Conservation (phyloP, 1,140 invertebrate species). For the Tetramorium simillimum region DNA sequence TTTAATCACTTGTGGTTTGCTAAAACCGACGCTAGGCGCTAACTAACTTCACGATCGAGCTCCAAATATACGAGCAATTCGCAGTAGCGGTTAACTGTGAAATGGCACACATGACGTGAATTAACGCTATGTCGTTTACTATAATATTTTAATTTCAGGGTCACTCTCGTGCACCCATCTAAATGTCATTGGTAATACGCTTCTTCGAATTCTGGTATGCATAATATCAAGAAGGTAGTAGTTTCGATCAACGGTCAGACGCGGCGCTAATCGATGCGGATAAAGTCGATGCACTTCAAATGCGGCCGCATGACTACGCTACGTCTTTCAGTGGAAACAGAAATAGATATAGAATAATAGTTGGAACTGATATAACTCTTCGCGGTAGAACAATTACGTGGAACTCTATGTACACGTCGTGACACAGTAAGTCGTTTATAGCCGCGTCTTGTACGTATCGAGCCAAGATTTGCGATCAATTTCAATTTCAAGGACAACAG, state of each 20-base stretch:
- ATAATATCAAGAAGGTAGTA: neutral
- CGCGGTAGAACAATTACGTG: slow-evolving; percentile 41
- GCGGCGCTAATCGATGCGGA: slow-evolving; percentile 5
- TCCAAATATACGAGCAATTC: slow-evolving; percentile 31
- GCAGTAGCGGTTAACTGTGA: neutral
- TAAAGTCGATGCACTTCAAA: neutral
- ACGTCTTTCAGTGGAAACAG: slow-evolving; percentile 29
- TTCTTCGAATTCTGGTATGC: neutral
- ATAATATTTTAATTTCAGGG: neutral
- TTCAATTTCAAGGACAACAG: slow-evolving; percentile 32
- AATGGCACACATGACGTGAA: neutral
- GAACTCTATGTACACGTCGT: slow-evolving; percentile 5
- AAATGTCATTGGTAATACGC: neutral
- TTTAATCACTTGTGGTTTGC: slow-evolving; percentile 35
- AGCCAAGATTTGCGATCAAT: slow-evolving; percentile 28
- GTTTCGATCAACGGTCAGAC: neutral
- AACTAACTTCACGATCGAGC: slow-evolving; percentile 22
- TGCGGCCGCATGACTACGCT: neutral
- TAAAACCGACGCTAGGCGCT: neutral
- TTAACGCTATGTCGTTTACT: neutral
- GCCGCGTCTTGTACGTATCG: neutral
- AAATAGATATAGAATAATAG: slow-evolving; percentile 47
- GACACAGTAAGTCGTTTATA: slow-evolving; percentile 43
- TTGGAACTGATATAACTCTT: slow-evolving; percentile 1
- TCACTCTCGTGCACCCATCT: neutral